These are phyloP conservation scores for Chaetops frenatus DNA, from an alignment of 2,113 vertebrate species.

Conservation along the genomic window DNA sequence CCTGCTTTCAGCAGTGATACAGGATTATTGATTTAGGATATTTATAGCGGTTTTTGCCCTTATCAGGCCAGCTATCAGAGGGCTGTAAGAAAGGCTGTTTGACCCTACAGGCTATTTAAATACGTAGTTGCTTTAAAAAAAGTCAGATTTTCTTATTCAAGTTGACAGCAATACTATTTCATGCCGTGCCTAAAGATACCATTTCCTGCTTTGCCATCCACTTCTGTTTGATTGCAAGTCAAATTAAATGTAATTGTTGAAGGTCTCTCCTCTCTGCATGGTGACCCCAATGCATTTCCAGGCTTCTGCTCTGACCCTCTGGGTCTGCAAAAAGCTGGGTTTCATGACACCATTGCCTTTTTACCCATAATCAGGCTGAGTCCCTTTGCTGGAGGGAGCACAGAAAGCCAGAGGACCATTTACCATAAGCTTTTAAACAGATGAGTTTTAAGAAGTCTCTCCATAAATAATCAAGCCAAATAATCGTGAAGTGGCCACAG, in stretches of 20 bases:
- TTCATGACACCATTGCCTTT: neutral
- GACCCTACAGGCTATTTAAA: slow-evolving; percentile 30
- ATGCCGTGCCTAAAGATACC: slow-evolving; percentile 38
- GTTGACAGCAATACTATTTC: slow-evolving; percentile 59
- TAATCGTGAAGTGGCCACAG: neutral
- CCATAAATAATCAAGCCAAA: neutral
- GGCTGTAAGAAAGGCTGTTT: neutral
- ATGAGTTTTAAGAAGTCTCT: neutral
- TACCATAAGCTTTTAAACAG: neutral
- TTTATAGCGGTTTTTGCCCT: neutral
- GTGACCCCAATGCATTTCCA: slow-evolving; percentile 42
- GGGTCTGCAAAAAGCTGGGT: slow-evolving; percentile 21
- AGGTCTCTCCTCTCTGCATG: neutral
- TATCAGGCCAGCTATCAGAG: slow-evolving; percentile 47
- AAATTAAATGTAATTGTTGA: slow-evolving; percentile 34
- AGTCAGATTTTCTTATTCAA: slow-evolving; percentile 25
- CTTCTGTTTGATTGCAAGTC: slow-evolving; percentile 45
- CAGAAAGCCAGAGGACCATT: slow-evolving; percentile 18
- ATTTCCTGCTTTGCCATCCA: slow-evolving; percentile 58
- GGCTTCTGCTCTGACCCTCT: slow-evolving; percentile 35
- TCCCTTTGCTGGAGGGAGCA: slow-evolving; percentile 4
- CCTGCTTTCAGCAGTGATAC: slow-evolving; percentile 32
- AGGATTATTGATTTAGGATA: slow-evolving; percentile 41
- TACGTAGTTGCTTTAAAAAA: neutral
- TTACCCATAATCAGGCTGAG: neutral